Base-by-base conservation (phyloP, 2,113 vertebrate genomes). In the Todiramphus chloris region DNA sequence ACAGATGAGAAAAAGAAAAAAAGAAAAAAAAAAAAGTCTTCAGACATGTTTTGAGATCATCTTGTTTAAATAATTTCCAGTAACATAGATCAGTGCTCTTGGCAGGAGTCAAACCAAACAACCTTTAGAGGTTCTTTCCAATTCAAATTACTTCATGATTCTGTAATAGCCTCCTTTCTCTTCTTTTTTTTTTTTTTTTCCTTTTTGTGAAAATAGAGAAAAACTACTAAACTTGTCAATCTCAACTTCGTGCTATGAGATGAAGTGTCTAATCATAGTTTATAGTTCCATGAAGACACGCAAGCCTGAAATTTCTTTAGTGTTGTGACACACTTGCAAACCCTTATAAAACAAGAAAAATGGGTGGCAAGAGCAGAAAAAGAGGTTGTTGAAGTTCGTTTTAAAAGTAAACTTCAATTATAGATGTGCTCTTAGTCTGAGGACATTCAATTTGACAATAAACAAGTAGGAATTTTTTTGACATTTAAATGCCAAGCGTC, bases 371-470 rank as follows among this genome's bases (percentile, higher is more conserved):
- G 74, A 60, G 35, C 66, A 76, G 70, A 87, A 75, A 91, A n/a
- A 69, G 68, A 64, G 37, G 64, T 66, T 90, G 86, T 27, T 91
- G 69, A 83, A 91, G 46, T 81, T 78, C n/a, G 8, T 69, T 83
- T 93, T 85, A n/a, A 90, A 91, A 89, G 48, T 50, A 73, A 96
- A 77, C 35, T 84, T 94, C 50, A 86, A 95, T 91, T 84, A 94
- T 81, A 68, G 41, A 95, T 92, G 79, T 93, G n/a, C 30, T 88
- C 25, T 90, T 80, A 92, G 82, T 89, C 78, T 75, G 43, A 93
- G 44, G 79, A 41, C 15, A 81, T 90, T 89, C 82, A 84, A 62
- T 85, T 46, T 79, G 44, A 89, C 33, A 93, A 90, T 75, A 93
- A 81, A 95, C 93, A 96, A 86, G 70, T 63, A 59, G 60, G 13